Evolutionary conservation across 2,113 vertebrate genomes (phyloP).

Genomic region (Trachemys scripta): DNA sequence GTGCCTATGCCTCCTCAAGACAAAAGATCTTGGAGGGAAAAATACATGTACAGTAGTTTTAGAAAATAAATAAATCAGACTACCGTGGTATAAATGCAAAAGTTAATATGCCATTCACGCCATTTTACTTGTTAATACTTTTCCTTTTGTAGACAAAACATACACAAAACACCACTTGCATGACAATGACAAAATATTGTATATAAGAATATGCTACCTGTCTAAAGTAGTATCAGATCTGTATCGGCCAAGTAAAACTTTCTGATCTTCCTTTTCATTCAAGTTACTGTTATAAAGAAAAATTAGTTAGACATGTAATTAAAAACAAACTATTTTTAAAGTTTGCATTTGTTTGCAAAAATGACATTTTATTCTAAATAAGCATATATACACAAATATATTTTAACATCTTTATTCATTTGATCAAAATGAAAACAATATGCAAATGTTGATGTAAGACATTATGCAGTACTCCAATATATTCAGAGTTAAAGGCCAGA

Average conservation of each 20-base stretch:
- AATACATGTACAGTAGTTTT: background rate
- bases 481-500: background rate
- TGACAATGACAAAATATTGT: background rate
- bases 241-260: slow-evolving; percentile 74
- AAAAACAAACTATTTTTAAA: background rate
- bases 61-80: background rate
- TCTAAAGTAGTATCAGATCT: slow-evolving; percentile 82
- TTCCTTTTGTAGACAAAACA: background rate
- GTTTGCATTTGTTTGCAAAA: background rate
- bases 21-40: background rate
- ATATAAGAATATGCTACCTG: slow-evolving; percentile 70
- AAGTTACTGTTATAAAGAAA: slow-evolving; percentile 52
- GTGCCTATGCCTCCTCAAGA: background rate
- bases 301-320: background rate
- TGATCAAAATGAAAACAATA: background rate
- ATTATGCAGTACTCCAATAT: background rate
- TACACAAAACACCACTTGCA: background rate
- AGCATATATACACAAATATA: background rate
- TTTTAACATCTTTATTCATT: background rate
- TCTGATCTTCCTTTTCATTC: slow-evolving; percentile 72
- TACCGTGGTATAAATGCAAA: background rate
- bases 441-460: background rate
- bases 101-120: background rate
- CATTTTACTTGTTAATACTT: background rate
- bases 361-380: background rate